Evolutionary conservation across 2,797 vertebrate genomes (phyloP).

Genomic region (Danio kyathit): DNA sequence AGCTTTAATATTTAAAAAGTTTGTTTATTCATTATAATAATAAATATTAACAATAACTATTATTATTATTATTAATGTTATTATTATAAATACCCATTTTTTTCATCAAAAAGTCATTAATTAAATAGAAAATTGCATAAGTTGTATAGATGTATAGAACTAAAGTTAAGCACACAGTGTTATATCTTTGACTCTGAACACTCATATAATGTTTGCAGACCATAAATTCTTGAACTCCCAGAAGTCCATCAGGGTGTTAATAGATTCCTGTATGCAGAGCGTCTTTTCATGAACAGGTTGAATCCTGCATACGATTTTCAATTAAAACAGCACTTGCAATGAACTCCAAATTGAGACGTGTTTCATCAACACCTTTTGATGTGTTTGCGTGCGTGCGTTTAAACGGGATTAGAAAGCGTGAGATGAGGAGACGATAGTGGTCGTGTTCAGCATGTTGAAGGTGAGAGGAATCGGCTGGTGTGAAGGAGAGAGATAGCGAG

Average conservation of each 20-base stretch:
- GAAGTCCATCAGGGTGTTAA: conserved; percentile 28
- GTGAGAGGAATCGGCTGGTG: conserved; percentile 46
- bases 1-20: too few species aligned
- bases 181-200: too few species aligned
- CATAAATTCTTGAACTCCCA: background rate
- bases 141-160: too few species aligned
- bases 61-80: too few species aligned
- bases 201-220: too few species aligned
- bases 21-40: too few species aligned
- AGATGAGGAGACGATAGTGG: conserved; percentile 42
- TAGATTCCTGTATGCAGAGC: background rate
- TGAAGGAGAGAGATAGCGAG: conserved; percentile 51
- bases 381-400: conserved; percentile 41
- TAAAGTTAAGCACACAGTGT: too few species aligned
- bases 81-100: too few species aligned
- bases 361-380: conserved; percentile 61
- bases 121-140: too few species aligned
- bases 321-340: conserved; percentile 42
- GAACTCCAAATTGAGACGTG: conserved; percentile 53
- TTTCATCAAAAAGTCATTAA: too few species aligned
- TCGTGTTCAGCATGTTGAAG: conserved; percentile 33
- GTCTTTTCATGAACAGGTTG: conserved; percentile 40
- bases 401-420: conserved; percentile 45
- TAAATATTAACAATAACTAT: too few species aligned
- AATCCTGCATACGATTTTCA: conserved; percentile 51